These are phyloP conservation scores for Nebria brevicollis DNA, from an alignment of 2,888 invertebrate species.

Conservation along the genomic window DNA sequence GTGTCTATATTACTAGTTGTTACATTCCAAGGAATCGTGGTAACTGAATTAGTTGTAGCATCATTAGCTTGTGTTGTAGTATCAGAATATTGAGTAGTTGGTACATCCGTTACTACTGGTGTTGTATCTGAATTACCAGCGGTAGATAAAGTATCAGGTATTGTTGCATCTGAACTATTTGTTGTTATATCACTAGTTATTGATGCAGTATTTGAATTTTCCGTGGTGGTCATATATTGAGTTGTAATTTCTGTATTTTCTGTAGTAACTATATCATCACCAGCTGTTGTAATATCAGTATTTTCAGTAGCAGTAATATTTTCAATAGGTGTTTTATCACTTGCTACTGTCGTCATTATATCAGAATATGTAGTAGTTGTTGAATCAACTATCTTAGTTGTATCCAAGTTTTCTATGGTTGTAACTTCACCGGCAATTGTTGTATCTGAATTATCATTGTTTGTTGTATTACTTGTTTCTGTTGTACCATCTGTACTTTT, in stretches of 20 bases:
- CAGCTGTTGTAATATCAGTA: background rate
- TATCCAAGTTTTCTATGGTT: background rate
- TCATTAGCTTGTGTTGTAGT: background rate
- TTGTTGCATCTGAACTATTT: conserved; percentile 4
- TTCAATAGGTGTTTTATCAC: background rate
- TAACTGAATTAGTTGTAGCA: background rate
- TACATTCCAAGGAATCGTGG: background rate
- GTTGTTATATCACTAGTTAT: background rate
- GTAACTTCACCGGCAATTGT: background rate
- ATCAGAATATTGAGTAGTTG: background rate
- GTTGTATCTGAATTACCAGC: background rate
- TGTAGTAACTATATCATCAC: background rate
- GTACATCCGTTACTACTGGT: background rate
- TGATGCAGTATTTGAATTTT: conserved; percentile 2
- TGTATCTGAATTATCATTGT: background rate
- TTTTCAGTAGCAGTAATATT: conserved; percentile 1
- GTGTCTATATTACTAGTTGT: background rate
- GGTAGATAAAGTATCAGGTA: background rate
- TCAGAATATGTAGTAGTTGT: background rate
- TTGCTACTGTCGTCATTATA: background rate
- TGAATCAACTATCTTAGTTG: background rate
- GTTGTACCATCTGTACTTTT: background rate
- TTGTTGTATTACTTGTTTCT: background rate
- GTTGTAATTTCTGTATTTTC: background rate
- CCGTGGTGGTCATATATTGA: background rate